These are phyloP conservation scores for Danionella cerebrum DNA, from an alignment of 2,113 vertebrate genomes.

Conservation along the genomic window DNA sequence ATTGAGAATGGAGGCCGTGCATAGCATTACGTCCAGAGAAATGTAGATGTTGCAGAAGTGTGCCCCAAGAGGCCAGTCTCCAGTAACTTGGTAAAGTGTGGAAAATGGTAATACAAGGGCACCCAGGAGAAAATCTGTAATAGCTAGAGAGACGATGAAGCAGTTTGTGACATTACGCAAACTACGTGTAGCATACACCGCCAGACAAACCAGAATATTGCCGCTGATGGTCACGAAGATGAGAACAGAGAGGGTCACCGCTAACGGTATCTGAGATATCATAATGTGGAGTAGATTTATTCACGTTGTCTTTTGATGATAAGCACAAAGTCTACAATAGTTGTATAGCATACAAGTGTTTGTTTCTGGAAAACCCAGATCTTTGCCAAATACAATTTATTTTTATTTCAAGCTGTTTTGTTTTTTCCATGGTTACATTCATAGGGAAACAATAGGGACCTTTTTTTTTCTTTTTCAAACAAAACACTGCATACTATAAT, in stretches of 20 bases:
- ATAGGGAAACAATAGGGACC: too few relatives aligned
- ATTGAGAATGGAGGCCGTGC: slow-evolving; percentile 93
- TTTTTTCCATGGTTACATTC: too few relatives aligned
- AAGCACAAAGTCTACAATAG: too few relatives aligned
- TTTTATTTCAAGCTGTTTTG: too few relatives aligned
- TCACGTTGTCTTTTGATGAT: too few relatives aligned
- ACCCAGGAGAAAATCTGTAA: slow-evolving; percentile 85
- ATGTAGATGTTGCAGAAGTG: slow-evolving; percentile 85
- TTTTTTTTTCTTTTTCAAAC: too few relatives aligned
- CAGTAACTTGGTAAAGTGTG: slow-evolving; percentile 68
- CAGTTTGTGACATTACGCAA: slow-evolving; percentile 90
- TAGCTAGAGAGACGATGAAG: slow-evolving; percentile 86
- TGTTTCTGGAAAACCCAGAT: too few relatives aligned
- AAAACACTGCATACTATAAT: too few relatives aligned
- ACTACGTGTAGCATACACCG: slow-evolving; percentile 73
- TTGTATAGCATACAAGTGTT: too few relatives aligned
- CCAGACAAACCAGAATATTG: slow-evolving; percentile 88
- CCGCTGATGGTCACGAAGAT: slow-evolving; percentile 78
- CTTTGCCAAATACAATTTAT: too few relatives aligned
- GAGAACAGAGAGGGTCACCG: slow-evolving; percentile 62
- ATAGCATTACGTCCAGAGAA: slow-evolving; percentile 93
- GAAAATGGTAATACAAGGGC: slow-evolving; percentile 89
- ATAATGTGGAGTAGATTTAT: too few relatives aligned
- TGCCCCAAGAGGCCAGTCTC: slow-evolving; percentile 71
- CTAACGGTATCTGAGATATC: slow-evolving; percentile 59